Evolutionary conservation across 2,797 vertebrate genomes (phyloP), one percentile per base, ranked within the genome.

Genomic region (Vireo griseus): DNA sequence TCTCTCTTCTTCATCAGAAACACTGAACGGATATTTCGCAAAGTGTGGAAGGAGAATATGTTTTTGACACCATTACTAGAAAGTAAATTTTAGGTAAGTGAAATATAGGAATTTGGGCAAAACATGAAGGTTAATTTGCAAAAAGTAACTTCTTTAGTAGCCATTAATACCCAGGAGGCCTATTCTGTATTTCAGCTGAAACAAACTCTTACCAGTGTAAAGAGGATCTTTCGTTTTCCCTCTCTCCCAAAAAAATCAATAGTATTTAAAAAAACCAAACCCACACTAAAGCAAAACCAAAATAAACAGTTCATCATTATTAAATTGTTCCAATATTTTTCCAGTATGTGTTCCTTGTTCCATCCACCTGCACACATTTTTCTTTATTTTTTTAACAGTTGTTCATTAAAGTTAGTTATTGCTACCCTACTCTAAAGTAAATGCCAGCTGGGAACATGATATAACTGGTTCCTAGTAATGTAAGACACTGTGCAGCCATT

Each of bases 311-410:
- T 94, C 66, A 78, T 90, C 55, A 50, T 76, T 95, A 74, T 82
- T 68, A 89, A 95, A 85, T 78, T 48, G 18, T 62, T 87, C 40
- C n/a, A 84, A 0, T 94, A 61, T 93, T 94, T 97, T 92, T 48
- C 65, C 50, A 76, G 39, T 91, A 44, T 85, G 33, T 47, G 20
- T 94, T 95, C 68, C 58, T 95, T 84, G 62, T 89, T 96, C 86
- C 29, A 80, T 91, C 65, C 67, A 96, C 81, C 79, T 97, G 80
- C 69, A 96, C 66, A 72, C 76, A 93, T 91, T 96, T 97, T 96
- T 92, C 62, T 77, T 93, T 94, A 67, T 76, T 96, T 95, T 94
- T 94, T 86, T 92, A 86, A 84, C 86, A 96, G 65, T 48, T 90
- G 57, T 92, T 96, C 85, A 87, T 95, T 95, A 94, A 94, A 95